These are phyloP conservation scores for Prenolepis imparis DNA, from an alignment of 2,888 invertebrate species.

Conservation along the genomic window DNA sequence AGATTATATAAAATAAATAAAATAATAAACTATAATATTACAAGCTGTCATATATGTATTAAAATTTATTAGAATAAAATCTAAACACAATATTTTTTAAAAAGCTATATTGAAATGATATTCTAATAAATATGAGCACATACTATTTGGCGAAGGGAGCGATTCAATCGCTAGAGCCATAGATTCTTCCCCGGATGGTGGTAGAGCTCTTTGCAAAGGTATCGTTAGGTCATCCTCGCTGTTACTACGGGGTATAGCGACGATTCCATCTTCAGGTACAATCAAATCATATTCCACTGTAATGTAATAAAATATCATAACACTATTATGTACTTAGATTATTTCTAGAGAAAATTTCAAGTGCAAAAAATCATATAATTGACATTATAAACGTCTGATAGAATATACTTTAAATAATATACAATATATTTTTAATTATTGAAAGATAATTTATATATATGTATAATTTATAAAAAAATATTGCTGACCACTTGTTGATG, in stretches of 20 bases:
- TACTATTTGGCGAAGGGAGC: conserved; percentile 80
- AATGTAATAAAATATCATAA: conserved; percentile 63
- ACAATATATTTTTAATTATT: neutral
- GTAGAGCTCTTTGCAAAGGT: conserved; percentile 80
- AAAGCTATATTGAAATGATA: neutral
- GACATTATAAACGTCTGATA: neutral
- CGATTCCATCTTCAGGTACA: conserved; percentile 82
- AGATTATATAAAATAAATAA: neutral
- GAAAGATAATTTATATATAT: conserved; percentile 8
- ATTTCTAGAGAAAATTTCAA: neutral
- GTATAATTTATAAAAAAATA: conserved; percentile 19
- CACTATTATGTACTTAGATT: conserved; percentile 6
- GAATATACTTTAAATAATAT: neutral
- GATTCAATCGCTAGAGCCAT: conserved; percentile 81
- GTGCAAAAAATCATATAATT: neutral
- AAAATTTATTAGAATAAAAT: neutral
- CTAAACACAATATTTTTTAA: neutral
- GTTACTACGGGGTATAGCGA: conserved; percentile 80
- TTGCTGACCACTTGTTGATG: conserved; percentile 76
- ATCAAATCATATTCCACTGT: conserved; percentile 81
- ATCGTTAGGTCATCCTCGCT: conserved; percentile 77
- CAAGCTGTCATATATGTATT: neutral
- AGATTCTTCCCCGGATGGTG: conserved; percentile 79
- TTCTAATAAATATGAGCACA: conserved; percentile 57
- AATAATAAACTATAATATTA: neutral